Base-by-base conservation (phyloP, 2,888 invertebrate genomes). In the Cataglyphis rosenhaueri region DNA sequence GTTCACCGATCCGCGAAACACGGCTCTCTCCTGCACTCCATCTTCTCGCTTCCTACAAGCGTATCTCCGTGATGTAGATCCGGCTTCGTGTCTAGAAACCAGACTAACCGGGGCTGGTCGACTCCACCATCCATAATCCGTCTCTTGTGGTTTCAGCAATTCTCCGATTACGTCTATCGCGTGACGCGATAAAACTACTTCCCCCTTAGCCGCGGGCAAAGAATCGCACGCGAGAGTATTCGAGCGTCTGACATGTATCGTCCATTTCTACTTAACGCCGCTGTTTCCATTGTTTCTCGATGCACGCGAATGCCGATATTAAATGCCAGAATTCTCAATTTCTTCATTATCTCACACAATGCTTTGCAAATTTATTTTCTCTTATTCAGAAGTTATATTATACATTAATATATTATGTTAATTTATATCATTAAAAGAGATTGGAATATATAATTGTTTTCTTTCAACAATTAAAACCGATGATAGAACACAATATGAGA, bases 1-100 rank as follows among this genome's bases (percentile, higher is more conserved):
- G 90, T 90, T 92, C 91, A 90, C 81, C 89, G 89, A 90, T 88
- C 92, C 92, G 91, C 92, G 85, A 91, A 92, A 87, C 91, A 86
- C 90, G 75, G 75, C 91, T 86, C 90, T 88, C 90, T 88, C 90
- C 84, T 86, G 2, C 84, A 85, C 88, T 70, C 71, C 86, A 87
- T 89, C 87, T 88, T 88, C 87, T 87, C 52, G 87, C 85, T 92
- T 92, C 91, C 91, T 89, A 84, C 75, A 88, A 88, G 79, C 85
- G 83, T 81, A 81, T 64, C 70, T 78, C 68, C 62, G 44, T 35
- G 62, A 83, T 84, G 79, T 65, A 81, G 87, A 91, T 91, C 90
- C 88, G 90, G 88, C 91, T 91, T 91, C 85, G 82, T 76, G 82
- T 38, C 52, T 90, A 83, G 89, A 87, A 88, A 87, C 86, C 81